These are phyloP conservation scores for Myotis davidii DNA, from an alignment of 2,113 vertebrate genomes.

Conservation along the genomic window DNA sequence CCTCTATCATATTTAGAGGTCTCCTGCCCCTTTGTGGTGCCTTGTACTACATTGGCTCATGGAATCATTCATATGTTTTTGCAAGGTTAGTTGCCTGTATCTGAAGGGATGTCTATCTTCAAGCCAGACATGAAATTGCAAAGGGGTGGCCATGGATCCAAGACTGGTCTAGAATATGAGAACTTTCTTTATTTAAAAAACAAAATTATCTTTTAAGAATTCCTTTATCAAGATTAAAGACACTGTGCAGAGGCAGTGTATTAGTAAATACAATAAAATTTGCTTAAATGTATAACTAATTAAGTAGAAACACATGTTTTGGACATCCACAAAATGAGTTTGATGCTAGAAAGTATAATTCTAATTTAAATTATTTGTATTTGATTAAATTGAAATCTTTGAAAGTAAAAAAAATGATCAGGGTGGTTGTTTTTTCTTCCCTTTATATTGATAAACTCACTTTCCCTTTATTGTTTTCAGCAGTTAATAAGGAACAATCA, in stretches of 20 bases:
- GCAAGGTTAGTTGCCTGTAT: not conserved
- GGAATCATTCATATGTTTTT: not conserved
- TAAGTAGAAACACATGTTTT: not conserved
- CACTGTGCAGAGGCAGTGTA: not conserved
- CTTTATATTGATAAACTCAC: not conserved
- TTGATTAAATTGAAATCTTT: not conserved
- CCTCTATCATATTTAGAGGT: not conserved
- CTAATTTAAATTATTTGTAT: not conserved
- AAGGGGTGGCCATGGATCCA: not conserved
- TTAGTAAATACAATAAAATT: not conserved
- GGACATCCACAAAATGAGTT: not conserved
- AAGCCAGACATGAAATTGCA: not conserved
- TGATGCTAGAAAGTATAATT: not conserved
- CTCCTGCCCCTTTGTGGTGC: not conserved
- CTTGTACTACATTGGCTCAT: not conserved
- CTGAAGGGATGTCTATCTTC: not conserved
- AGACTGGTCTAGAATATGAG: not conserved
- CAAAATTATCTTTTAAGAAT: not conserved
- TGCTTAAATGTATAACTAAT: not conserved
- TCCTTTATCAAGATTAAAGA: not conserved
- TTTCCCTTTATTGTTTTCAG: not conserved
- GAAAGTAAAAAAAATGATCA: not conserved
- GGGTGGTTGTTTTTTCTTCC: not conserved
- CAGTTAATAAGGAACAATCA: slow-evolving; percentile 21
- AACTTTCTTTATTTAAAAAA: not conserved